Evolutionary conservation across 2,113 vertebrate species (phyloP), one percentile per base, ranked within the genome.

Genomic region (Thamnophis sirtalis): DNA sequence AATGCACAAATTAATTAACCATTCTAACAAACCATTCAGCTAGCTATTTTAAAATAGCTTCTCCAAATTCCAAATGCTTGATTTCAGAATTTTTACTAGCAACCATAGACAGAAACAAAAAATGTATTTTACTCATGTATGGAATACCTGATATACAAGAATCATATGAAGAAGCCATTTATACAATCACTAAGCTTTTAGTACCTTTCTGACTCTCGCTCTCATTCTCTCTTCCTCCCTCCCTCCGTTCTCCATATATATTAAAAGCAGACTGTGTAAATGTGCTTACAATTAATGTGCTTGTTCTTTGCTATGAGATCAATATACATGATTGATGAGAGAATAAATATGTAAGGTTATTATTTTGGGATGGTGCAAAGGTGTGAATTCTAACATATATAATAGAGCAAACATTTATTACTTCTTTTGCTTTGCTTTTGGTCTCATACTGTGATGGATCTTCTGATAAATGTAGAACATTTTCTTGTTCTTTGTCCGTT

Each of bases 341-440:
- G 28, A 68, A 89, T 51, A 89, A 68, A 73, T 89, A 68, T n/a
- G 15, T n/a, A 51, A 9, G 9, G 9, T 19, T 38, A n/a, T 51
- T 21, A 51, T 48, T 90, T 38, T 5, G 63, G n/a, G 17, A 68
- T 26, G 8, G 13, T 33, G 50, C 10, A 15, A 50, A 68, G 15
- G 17, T 10, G 13, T 53, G 87, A 15, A n/a, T 19, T 85, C 53
- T 80, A 84, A 84, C 5, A 80, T 21, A 90, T 53, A 90, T 8
- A 55, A 49, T n/a, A 88, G 15, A 54, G 22, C 33, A 88, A 91
- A 38, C 8, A 73, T 86, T 28, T 60, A 93, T 92, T 96, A 97
- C 97, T 96, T 96, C 87, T 33, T 93, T 87, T 73, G 92, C 93
- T 85, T 68, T 86, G 87, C 92, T 93, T 92, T 95, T 80, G 15